Base-by-base conservation (phyloP, 2,113 vertebrate species). In the Anarrhichthys ocellatus region DNA sequence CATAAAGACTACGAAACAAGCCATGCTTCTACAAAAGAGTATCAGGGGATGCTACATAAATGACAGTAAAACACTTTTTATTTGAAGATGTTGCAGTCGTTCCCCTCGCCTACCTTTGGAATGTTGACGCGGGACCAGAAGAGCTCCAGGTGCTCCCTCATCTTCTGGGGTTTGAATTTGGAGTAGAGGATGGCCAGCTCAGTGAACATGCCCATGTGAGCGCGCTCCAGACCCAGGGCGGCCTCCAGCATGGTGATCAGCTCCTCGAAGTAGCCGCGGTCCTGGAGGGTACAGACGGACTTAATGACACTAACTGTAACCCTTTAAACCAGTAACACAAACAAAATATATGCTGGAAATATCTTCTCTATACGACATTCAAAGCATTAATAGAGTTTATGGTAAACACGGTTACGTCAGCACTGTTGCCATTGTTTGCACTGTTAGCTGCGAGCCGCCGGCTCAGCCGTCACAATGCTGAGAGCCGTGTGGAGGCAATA, bases 71-170 rank as follows among this genome's bases (percentile, higher is more conserved):
- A 46, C 6, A 1, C n/a, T 38, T 10, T 52, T 24, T 4, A 14
- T 52, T 32, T 29, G 24, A 22, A 78, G 38, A 20, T 17, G 24
- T 22, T 40, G 27, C 2, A 1, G 56, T 13, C 0, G 5, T 42
- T 50, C 61, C 15, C 32, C 13, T 66, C 0, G 48, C 80, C 15
- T 90, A 98, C 98, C 97, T 99, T 99, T 76, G 98, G 98, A 93
- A 99, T 99, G 93, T 99, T 99, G 88, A 99, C 98, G 82, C 98
- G 96, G 52, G 98, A 99, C 98, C 98, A 99, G 94, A 99, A 99
- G 34, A 99, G 95, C 79, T 99, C 98, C 92, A 99, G 92, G 83
- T 99, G 98, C 92, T 99, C 98, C 91, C 98, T 97, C 98, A 99
- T 99, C 94, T 99, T 99, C 94, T 99, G 98, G 38, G 98, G 98